Conservation (phyloP, 37 sponge, comb jelly and placozoan species). For the Oopsacas minuta region DNA sequence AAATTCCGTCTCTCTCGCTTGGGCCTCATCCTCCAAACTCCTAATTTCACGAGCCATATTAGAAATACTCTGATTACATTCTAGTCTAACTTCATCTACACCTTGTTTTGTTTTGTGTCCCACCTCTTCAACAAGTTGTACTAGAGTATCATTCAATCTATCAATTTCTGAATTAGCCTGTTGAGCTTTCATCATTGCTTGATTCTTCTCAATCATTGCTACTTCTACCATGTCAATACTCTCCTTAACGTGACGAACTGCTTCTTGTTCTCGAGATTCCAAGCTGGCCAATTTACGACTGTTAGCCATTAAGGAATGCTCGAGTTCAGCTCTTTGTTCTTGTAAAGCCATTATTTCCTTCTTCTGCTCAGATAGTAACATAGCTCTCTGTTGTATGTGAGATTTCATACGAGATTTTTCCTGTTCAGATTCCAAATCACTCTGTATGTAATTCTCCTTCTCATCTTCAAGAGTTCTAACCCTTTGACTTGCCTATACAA, state of each 20-base stretch:
- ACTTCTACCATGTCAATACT: constrained; percentile 71
- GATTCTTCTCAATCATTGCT: constrained; percentile 73
- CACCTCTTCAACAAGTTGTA: constrained; percentile 50
- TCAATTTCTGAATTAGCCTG: constrained; percentile 43
- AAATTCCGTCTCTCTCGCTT: not conserved
- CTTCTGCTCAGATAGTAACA: constrained; percentile 1
- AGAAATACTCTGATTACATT: constrained; percentile 58
- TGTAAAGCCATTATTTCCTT: not conserved
- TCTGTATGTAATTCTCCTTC: not conserved
- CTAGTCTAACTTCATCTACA: constrained; percentile 42
- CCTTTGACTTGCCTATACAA: not conserved
- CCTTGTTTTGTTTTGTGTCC: constrained; percentile 56
- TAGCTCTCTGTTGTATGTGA: not conserved
- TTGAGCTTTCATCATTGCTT: constrained; percentile 48
- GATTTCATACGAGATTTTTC: not conserved
- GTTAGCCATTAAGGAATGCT: not conserved
- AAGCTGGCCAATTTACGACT: not conserved
- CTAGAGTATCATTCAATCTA: constrained; percentile 39
- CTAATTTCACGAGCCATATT: constrained; percentile 62
- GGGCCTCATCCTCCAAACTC: constrained; percentile 48
- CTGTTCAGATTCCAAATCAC: not conserved
- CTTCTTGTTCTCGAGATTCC: constrained; percentile 49
- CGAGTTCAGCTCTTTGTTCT: not conserved
- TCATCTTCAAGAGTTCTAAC: not conserved
- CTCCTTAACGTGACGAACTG: constrained; percentile 63